Evolutionary conservation across 2,113 vertebrate genomes (phyloP).

Genomic region (Amazona vittata): DNA sequence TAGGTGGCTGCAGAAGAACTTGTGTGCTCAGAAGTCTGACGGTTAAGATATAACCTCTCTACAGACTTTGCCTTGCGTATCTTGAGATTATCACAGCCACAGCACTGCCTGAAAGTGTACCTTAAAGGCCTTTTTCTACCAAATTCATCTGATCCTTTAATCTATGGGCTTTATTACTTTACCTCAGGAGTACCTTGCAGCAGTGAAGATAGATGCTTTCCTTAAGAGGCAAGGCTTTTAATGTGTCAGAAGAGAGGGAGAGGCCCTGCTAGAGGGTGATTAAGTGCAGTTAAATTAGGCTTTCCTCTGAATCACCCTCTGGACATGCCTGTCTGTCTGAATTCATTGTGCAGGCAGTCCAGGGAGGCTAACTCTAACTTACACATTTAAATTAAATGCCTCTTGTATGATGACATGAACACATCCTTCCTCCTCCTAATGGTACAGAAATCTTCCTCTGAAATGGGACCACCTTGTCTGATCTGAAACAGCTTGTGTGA

Average conservation of each 20-base stretch:
- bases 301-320: conserved; percentile 26
- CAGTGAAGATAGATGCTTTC: not conserved
- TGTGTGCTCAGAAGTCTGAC: not conserved
- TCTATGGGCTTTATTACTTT: not conserved
- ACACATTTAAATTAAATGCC: not conserved
- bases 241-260: conserved; percentile 5
- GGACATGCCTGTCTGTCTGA: conserved; percentile 32
- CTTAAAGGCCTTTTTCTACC: not conserved
- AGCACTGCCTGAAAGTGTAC: not conserved
- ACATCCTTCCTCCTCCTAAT: not conserved
- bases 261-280: not conserved
- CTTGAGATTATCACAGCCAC: not conserved
- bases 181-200: not conserved
- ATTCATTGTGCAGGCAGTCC: not conserved
- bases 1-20: not conserved
- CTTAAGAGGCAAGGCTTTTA: conserved; percentile 43
- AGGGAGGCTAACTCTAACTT: not conserved
- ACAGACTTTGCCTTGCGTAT: not conserved
- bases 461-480: not conserved
- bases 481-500: not conserved
- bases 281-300: not conserved
- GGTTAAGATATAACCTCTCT: not conserved
- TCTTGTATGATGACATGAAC: not conserved
- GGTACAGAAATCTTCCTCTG: not conserved
- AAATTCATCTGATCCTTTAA: not conserved